Evolutionary conservation across 2,113 vertebrate species (phyloP).

Genomic region (Ammodytes dubius): DNA sequence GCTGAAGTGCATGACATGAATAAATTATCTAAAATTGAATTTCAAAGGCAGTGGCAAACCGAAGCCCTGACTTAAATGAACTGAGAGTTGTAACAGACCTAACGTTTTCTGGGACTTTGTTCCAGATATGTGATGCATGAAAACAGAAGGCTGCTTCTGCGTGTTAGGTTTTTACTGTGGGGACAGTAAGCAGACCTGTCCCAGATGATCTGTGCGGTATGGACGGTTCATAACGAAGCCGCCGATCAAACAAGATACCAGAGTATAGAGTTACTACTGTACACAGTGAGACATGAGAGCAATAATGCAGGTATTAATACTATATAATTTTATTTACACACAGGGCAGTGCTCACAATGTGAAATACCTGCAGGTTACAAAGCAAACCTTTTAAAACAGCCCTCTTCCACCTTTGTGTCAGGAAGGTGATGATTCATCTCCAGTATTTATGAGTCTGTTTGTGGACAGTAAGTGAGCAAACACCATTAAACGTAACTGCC

Average conservation of each 20-base stretch:
- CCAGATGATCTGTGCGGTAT: background rate
- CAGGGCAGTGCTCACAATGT: background rate
- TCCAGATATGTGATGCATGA: too few relatives aligned
- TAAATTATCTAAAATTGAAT: background rate
- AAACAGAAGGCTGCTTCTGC: background rate
- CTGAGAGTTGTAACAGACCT: background rate
- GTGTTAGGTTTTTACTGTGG: background rate
- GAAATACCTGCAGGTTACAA: constrained; percentile 2
- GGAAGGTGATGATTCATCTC: constrained; percentile 7
- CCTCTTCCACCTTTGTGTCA: background rate
- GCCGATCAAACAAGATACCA: background rate
- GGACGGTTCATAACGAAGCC: background rate
- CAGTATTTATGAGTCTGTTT: too few relatives aligned
- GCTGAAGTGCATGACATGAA: too few relatives aligned
- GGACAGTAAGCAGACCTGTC: background rate
- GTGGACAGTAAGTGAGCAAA: too few relatives aligned
- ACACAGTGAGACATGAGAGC: background rate
- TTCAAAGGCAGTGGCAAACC: background rate
- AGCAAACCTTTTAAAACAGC: background rate
- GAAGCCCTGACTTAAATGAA: background rate
- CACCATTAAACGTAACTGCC: background rate
- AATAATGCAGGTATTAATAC: background rate
- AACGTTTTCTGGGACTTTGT: background rate
- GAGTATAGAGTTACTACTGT: background rate
- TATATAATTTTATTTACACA: constrained; percentile 1